Evolutionary conservation across 1,140 invertebrate species (phyloP).

Genomic region (Tetramorium simillimum): DNA sequence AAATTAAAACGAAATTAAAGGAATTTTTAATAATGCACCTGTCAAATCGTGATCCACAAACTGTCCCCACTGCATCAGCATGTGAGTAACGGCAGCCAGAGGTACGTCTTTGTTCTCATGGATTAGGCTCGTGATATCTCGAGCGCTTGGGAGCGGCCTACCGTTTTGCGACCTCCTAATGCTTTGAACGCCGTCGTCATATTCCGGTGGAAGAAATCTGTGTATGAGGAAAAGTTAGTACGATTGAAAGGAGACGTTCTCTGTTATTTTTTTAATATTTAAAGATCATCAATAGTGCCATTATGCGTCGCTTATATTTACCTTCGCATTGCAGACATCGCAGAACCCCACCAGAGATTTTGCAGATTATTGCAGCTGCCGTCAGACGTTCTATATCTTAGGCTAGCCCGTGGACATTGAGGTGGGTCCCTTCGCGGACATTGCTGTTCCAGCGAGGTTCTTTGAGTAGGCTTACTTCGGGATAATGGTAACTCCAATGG

Average conservation of each 20-base stretch:
- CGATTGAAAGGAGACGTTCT: not conserved
- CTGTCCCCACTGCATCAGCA: constrained; percentile 96
- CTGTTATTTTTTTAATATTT: not conserved
- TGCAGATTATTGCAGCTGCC: constrained; percentile 94
- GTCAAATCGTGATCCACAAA: constrained; percentile 94
- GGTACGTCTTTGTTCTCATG: constrained; percentile 88
- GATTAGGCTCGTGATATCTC: constrained; percentile 88
- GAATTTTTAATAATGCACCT: constrained; percentile 79
- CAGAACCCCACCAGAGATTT: constrained; percentile 92
- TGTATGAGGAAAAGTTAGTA: not conserved
- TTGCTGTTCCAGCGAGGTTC: constrained; percentile 84
- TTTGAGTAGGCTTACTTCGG: constrained; percentile 56
- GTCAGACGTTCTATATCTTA: constrained; percentile 92
- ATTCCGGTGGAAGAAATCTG: constrained; percentile 91
- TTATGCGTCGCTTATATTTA: constrained; percentile 34
- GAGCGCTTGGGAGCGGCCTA: constrained; percentile 88
- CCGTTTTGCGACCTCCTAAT: constrained; percentile 86
- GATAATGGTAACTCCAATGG: constrained; percentile 69
- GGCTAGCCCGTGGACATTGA: constrained; percentile 86
- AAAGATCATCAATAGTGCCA: not conserved
- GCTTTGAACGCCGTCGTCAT: constrained; percentile 90
- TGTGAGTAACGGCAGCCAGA: constrained; percentile 88
- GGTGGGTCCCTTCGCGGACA: constrained; percentile 88
- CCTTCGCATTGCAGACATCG: constrained; percentile 92
- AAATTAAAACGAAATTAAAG: not conserved